phyloP scores from a whole-genome alignment of 2,888 invertebrate genomes.

The Notocelia uddmanniana region DNA sequence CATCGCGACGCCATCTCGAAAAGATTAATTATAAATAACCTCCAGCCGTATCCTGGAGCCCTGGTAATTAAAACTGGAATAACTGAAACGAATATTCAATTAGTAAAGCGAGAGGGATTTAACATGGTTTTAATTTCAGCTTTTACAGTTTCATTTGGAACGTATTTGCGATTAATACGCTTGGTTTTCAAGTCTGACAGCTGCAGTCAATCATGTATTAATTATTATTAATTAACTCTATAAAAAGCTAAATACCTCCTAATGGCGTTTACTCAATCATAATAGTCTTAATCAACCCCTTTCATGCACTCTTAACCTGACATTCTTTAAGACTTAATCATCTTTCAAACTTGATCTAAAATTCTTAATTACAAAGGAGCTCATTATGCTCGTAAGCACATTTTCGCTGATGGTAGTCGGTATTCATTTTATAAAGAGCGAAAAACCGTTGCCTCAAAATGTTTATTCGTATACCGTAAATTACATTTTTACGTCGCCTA shows the following conservation, averaged over 20 bases:
- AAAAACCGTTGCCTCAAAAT: constrained; percentile 27
- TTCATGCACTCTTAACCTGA: constrained; percentile 8
- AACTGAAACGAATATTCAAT: constrained; percentile 67
- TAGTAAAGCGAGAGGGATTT: constrained; percentile 57
- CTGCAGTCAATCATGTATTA: constrained; percentile 25
- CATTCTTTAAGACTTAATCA: constrained; percentile 7
- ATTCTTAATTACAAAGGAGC: constrained; percentile 24
- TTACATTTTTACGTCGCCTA: constrained; percentile 34
- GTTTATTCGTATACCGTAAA: constrained; percentile 26
- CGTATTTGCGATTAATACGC: constrained; percentile 40
- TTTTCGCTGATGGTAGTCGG: constrained; percentile 2
- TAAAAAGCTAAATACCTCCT: constrained; percentile 8
- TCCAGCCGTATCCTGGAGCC: constrained; percentile 56
- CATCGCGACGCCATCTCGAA: constrained; percentile 54
- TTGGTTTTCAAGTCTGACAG: constrained; percentile 27
- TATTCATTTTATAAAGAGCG: constrained; percentile 24
- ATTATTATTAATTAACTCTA: constrained; percentile 28
- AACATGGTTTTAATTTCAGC: constrained; percentile 55
- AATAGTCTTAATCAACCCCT: constrained; percentile 18
- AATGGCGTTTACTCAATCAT: constrained; percentile 14
- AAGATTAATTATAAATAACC: constrained; percentile 76
- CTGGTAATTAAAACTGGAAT: constrained; percentile 70
- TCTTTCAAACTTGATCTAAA: constrained; percentile 12
- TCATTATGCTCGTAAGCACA: constrained; percentile 20
- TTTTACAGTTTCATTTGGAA: constrained; percentile 54